These are phyloP conservation scores for Oegoconia quadripuncta DNA, from an alignment of 2,888 invertebrate genomes.

Conservation along the genomic window DNA sequence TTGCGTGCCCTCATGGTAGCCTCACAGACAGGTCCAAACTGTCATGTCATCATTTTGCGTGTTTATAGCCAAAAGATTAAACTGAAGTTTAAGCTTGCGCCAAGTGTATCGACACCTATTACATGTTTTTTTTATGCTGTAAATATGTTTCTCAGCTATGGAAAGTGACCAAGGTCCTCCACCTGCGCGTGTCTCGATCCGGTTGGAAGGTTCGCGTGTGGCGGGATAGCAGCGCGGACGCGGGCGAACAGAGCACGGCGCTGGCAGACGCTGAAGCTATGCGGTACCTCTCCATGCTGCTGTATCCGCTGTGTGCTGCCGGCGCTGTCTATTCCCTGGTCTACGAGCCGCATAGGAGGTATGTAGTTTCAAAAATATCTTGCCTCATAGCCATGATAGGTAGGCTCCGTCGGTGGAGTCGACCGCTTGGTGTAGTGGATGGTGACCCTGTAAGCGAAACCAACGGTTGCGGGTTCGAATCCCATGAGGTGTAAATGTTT, in stretches of 20 bases:
- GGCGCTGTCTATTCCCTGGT: constrained; percentile 96
- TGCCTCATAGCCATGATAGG: too few relatives aligned
- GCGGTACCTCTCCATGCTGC: constrained; percentile 92
- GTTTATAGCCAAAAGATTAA: too few relatives aligned
- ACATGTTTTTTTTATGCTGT: background rate
- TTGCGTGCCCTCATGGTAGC: too few relatives aligned
- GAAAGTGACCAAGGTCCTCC: constrained; percentile 96
- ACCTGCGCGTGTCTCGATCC: constrained; percentile 79
- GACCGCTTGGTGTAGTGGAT: too few relatives aligned
- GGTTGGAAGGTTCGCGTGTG: constrained; percentile 50
- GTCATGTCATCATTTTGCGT: too few relatives aligned
- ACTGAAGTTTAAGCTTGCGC: too few relatives aligned
- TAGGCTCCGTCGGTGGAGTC: too few relatives aligned
- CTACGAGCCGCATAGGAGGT: constrained; percentile 97
- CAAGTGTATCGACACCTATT: too few relatives aligned
- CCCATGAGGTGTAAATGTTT: too few relatives aligned
- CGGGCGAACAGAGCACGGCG: constrained; percentile 87
- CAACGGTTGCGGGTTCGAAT: too few relatives aligned
- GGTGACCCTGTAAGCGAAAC: too few relatives aligned
- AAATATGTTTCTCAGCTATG: constrained; percentile 81
- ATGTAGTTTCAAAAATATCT: constrained; percentile 4
- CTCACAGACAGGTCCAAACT: too few relatives aligned
- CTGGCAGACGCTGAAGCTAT: constrained; percentile 95
- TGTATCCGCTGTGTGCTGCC: constrained; percentile 92
- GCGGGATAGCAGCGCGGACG: constrained; percentile 69